Evolutionary conservation across 1,140 invertebrate species (phyloP).

Genomic region (Pinna nobilis): DNA sequence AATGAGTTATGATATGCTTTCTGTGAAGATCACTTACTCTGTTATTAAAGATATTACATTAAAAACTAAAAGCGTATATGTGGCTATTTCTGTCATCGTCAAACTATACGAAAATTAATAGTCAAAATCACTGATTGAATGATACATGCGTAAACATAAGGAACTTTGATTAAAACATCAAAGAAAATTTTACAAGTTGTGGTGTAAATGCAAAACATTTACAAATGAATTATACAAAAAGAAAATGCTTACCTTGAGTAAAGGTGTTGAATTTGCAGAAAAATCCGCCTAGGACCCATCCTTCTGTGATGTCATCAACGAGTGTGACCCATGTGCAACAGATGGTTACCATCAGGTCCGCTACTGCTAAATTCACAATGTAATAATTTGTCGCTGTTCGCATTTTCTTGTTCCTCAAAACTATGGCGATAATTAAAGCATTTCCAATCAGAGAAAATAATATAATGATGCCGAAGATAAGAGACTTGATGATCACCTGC

Average conservation of each 20-base stretch:
- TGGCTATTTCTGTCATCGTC: too few species aligned
- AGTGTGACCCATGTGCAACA: constrained; percentile 76
- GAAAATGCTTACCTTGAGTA: constrained; percentile 75
- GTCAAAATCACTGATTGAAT: too few species aligned
- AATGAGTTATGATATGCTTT: too few species aligned
- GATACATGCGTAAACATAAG: too few species aligned
- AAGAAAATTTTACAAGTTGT: too few species aligned
- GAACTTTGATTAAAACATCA: too few species aligned
- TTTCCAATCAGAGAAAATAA: constrained; percentile 59
- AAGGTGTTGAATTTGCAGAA: constrained; percentile 76
- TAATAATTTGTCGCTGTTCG: constrained; percentile 65
- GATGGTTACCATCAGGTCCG: constrained; percentile 72
- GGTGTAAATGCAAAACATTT: too few species aligned
- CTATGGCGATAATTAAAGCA: constrained; percentile 54
- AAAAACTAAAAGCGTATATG: too few species aligned
- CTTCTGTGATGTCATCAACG: constrained; percentile 62
- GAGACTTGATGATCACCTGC: constrained; percentile 65
- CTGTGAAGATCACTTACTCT: too few species aligned
- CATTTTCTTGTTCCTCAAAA: constrained; percentile 55
- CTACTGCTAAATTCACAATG: constrained; percentile 68
- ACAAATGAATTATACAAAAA: too few species aligned
- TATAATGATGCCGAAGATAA: constrained; percentile 64
- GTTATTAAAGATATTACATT: too few species aligned
- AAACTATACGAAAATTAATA: too few species aligned
- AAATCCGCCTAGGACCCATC: constrained; percentile 73